Evolutionary conservation across 2,113 vertebrate species (phyloP).

Genomic region (Tragulus kanchil): DNA sequence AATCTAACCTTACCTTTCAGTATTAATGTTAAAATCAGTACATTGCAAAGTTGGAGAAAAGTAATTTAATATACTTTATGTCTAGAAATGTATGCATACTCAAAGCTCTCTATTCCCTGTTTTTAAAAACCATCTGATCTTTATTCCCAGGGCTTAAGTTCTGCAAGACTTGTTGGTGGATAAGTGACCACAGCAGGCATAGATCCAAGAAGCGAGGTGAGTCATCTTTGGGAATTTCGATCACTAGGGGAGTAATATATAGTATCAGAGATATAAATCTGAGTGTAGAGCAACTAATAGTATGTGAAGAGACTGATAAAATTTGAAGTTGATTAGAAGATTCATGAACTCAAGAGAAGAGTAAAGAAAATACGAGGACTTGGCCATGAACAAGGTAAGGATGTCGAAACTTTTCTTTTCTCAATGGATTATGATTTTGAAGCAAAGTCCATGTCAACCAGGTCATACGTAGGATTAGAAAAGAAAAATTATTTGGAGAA

Average conservation of each 20-base stretch:
- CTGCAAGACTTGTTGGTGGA: background rate
- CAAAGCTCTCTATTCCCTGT: background rate
- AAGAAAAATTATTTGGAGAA: background rate
- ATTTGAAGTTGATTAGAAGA: background rate
- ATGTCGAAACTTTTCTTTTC: background rate
- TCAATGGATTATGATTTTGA: background rate
- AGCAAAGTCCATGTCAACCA: background rate
- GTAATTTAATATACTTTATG: background rate
- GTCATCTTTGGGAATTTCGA: background rate
- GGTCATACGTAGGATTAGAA: background rate
- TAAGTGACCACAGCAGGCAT: background rate
- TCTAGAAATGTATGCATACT: background rate
- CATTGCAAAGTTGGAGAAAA: background rate
- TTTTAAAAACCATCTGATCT: background rate
- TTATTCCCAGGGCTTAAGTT: background rate
- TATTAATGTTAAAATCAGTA: background rate
- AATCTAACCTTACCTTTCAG: background rate
- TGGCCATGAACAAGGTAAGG: background rate
- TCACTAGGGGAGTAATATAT: background rate
- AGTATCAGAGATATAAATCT: background rate
- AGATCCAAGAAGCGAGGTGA: background rate
- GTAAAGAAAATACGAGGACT: background rate
- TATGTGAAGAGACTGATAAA: background rate
- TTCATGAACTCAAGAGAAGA: background rate
- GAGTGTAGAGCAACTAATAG: background rate